phyloP scores from a whole-genome alignment of 2,797 vertebrate genomes.

The Knipowitschia caucasica region DNA sequence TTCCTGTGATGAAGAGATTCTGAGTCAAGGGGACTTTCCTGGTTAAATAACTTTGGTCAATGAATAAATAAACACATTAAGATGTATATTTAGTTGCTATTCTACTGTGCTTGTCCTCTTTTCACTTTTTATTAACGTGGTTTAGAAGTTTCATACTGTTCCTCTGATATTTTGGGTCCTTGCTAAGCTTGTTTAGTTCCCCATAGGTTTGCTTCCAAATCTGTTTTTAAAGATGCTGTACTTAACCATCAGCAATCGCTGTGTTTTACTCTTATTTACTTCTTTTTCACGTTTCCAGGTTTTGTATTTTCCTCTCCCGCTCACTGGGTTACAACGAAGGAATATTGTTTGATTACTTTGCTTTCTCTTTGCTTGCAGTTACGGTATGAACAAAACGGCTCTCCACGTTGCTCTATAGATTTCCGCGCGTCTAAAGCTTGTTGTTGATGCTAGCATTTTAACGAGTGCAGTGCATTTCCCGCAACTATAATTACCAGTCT shows the following conservation, averaged over 20 bases:
- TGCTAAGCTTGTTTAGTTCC: neutral
- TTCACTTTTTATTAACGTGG: too few relatives aligned
- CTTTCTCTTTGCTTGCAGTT: neutral
- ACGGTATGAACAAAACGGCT: too few relatives aligned
- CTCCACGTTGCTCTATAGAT: too few relatives aligned
- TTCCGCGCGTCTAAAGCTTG: too few relatives aligned
- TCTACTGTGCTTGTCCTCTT: too few relatives aligned
- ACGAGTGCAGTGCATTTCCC: too few relatives aligned
- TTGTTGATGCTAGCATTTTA: neutral
- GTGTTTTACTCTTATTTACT: neutral
- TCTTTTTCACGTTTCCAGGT: slow-evolving; percentile 8
- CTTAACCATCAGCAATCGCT: neutral
- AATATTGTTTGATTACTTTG: neutral
- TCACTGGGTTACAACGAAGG: neutral
- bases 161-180: neutral
- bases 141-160: too few relatives aligned
- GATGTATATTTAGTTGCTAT: too few relatives aligned
- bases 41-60: too few relatives aligned
- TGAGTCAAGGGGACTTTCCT: too few relatives aligned
- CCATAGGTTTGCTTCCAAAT: neutral
- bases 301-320: slow-evolving; percentile 15
- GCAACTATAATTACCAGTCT: neutral
- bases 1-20: too few relatives aligned
- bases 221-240: neutral
- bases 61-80: too few relatives aligned